Evolutionary conservation across 2,113 vertebrate genomes (phyloP).

Genomic region (Anguilla rostrata): DNA sequence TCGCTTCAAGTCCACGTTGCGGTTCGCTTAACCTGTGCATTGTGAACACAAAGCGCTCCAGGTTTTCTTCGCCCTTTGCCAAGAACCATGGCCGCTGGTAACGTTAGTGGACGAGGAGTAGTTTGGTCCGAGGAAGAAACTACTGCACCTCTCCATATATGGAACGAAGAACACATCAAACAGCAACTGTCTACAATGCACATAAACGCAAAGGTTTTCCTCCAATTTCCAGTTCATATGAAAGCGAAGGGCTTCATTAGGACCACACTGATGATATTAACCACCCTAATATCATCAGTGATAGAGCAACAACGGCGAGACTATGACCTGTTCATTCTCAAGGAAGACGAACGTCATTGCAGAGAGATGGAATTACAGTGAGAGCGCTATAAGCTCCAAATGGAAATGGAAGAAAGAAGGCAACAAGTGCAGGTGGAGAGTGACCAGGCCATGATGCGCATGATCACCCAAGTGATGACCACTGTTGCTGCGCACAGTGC

Average conservation of each 20-base stretch:
- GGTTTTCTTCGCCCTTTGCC: not conserved
- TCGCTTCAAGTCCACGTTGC: no score
- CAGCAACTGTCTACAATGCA: not conserved
- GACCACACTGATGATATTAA: no score
- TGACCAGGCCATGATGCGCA: not conserved
- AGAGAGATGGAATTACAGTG: not conserved
- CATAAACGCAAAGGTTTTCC: not conserved
- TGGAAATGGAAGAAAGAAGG: not conserved
- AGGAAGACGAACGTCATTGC: not conserved
- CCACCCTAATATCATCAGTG: not conserved
- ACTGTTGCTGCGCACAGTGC: not conserved
- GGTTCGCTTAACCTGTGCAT: not conserved
- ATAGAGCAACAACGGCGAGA: not conserved
- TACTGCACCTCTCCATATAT: not conserved
- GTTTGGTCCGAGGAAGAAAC: not conserved
- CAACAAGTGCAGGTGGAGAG: not conserved
- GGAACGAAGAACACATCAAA: not conserved
- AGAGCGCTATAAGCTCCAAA: not conserved
- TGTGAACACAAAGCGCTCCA: not conserved
- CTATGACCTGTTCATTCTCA: not conserved
- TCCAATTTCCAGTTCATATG: not conserved
- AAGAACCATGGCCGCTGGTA: not conserved
- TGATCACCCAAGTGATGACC: conserved; percentile 4
- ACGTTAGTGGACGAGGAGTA: not conserved
- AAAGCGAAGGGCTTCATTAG: no score